Base-by-base conservation (phyloP, 35 echinoderm and acorn worm genomes). In the Eucidaris tribuloides region DNA sequence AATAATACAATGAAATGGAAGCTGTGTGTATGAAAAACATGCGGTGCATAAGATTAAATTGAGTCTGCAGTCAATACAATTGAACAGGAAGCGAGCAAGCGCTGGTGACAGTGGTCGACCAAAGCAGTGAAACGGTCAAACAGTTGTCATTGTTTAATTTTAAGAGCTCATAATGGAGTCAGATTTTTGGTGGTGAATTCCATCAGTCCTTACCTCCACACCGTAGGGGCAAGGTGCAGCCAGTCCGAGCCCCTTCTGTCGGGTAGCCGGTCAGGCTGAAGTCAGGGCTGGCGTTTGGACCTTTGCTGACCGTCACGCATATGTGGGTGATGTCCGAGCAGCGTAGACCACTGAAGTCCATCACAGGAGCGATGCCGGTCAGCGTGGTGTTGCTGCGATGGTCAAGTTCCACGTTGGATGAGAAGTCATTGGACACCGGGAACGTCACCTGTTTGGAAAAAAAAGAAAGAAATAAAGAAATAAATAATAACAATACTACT, bases 271-370 rank as follows among this genome's bases (percentile, higher is more conserved):
- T 22, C 45, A 93, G 43, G 25, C 24, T 79, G 72, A 88, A 93
- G 61, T 78, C 79, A 30, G 91, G 91, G 22, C 70, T 56, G 38
- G 85, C 80, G 38, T 36, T 57, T 1, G 32, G 38, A 19, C 31
- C 45, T 64, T 89, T 45, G 5, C 81, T 35, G 15, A 93, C 24
- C 5, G 71, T 84, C 19, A 71, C 81, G 42, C 85, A 93, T n/a
- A 93, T 59, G 45, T 84, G 84, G 17, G 25, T 11, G 15, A 93
- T 65, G 15, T 93, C 71, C 13, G 15, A 29, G 52, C 91, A 93
- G 42, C 34, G 19, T 0, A 28, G 18, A 18, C 65, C 68, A 3
- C 14, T 46, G 37, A 89, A 83, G 5, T 84, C 81, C 56, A 93
- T 43, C 34, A 22, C 32, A 49, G 62, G 85, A 7, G 46, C 41